Evolutionary conservation across 1,140 invertebrate genomes (phyloP), one percentile per base, ranked within the genome.

Genomic region (Proales similis): DNA sequence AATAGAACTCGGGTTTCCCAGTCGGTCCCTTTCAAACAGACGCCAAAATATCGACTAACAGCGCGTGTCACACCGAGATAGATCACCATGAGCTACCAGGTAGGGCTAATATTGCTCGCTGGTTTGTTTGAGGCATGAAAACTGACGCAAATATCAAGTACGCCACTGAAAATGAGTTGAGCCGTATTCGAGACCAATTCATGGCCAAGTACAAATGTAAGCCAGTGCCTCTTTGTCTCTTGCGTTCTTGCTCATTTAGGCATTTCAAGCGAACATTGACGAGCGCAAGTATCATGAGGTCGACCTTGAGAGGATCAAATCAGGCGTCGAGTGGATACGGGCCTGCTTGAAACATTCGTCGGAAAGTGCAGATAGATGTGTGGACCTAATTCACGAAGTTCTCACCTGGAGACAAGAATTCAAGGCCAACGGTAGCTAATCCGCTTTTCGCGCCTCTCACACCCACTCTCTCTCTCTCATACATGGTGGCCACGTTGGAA

Each of bases 281-380:
- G 45, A 57, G 30, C 36, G 38, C 14, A 20, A 19, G 14, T 57
- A 57, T 57, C 51, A 57, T 14, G 36, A 36, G 2, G 45, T 30
- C 27, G 51, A 57, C 45, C n/a, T 57, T 4, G 51, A 57, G 22
- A 36, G 51, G 24, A 57, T 57, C 3, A 57, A 57, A n/a, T 36
- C 51, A 57, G 38, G 32, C 32, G 19, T 19, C 20, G 45, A 24
- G 17, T 57, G 51, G 51, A 14, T 57, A n/a, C n/a, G 51, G 32
- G 51, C 51, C 17, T 57, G 39, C 30, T 57, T 42, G 17, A 57
- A 57, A 24, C 51, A 57, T 57, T 39, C 33, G 4, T 12, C 45
- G 2, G 7, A n/a, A 3, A 39, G 47, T 22, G 6, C n/a, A 2
- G 57, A 61, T n/a, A 29, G 11, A 61, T n/a, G 29, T 11, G 27